A percentile compares a stretch with the other conserved stretches of the same genome.
Conservation (phyloP, 2,113 vertebrate species). For the Perognathus longimembris region DNA sequence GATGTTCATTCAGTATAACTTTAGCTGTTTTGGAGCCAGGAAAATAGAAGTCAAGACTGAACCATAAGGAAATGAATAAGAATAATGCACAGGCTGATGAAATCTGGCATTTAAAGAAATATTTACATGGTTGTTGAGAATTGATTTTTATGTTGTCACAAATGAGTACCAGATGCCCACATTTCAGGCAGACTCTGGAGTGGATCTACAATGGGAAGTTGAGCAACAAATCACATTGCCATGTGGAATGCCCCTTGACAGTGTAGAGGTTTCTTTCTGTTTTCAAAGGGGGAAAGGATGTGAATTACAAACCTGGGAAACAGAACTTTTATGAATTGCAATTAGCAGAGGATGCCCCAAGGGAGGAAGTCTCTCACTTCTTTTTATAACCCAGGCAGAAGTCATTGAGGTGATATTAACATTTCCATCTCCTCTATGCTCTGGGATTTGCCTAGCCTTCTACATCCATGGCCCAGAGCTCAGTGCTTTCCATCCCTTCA, state of each 20-base stretch:
- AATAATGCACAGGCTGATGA: conserved; percentile 9
- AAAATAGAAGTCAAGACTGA: conserved; percentile 56
- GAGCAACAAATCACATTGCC: conserved; percentile 64
- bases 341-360: conserved; percentile 56
- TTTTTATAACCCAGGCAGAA: conserved; percentile 54
- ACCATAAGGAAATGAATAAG: conserved; percentile 46
- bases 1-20: not conserved
- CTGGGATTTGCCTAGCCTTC: conserved; percentile 45
- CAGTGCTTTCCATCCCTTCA: not conserved
- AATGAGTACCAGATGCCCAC: conserved; percentile 72
- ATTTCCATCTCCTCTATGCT: not conserved
- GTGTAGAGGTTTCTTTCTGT: conserved; percentile 60
- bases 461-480: not conserved
- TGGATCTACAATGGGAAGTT: conserved; percentile 39
- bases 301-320: not conserved
- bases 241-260: conserved; percentile 58
- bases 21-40: conserved; percentile 58
- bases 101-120: conserved; percentile 43
- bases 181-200: conserved; percentile 16
- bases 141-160: conserved; percentile 71
- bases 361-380: conserved; percentile 69
- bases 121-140: conserved; percentile 64
- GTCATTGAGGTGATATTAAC: conserved; percentile 59
- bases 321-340: conserved; percentile 55
- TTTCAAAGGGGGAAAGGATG: conserved; percentile 56